Base-by-base conservation (phyloP, 92 coral and sea anemone species). In the Heteractis magnifica region DNA sequence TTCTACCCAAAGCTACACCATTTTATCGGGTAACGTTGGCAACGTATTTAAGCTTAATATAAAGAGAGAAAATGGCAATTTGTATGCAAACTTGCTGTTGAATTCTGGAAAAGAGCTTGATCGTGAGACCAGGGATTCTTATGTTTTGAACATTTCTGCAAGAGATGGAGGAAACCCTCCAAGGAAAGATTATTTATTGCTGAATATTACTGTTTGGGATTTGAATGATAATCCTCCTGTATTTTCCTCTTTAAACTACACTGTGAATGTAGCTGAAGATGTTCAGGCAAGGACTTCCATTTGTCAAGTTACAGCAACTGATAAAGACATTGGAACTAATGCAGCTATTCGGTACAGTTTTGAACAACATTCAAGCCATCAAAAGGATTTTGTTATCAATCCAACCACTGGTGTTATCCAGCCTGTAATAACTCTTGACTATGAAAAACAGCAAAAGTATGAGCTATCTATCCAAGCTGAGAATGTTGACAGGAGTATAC, bases 101-200 rank as follows among this genome's bases (percentile, higher is more conserved):
- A 84, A 82, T 79, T 83, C 89, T 20, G 89, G 90, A 21, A 92
- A 88, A 78, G 80, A 14, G 16, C 93, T 97, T 52, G 95, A 91
- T 83, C 94, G 99, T 20, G 95, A 91, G 71, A 80, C 53, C 74
- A 81, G 68, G 52, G 93, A 90, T 70, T 76, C 81, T 55, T 97
- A 92, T 83, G 51, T 88, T 79, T 83, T 97, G 90, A 97, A 94
- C 73, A 81, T 97, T 79, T 89, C 98, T 71, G 99, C 99, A 41
- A 88, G 79, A 53, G 99, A 97, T 73, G 95, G 94, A 3, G 99
- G 99, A 16, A 85, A 55, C 68, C 99, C 98, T 0, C 81, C 89
- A 51, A 90, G 79, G 49, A 58, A 59, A 12, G 95, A 90, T 41
- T 97, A 76, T 72, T 56, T 92, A 19, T 26, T 78, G 10, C 73